These are phyloP conservation scores for Chironomus tentans DNA, from an alignment of 2,888 invertebrate species.

Conservation along the genomic window DNA sequence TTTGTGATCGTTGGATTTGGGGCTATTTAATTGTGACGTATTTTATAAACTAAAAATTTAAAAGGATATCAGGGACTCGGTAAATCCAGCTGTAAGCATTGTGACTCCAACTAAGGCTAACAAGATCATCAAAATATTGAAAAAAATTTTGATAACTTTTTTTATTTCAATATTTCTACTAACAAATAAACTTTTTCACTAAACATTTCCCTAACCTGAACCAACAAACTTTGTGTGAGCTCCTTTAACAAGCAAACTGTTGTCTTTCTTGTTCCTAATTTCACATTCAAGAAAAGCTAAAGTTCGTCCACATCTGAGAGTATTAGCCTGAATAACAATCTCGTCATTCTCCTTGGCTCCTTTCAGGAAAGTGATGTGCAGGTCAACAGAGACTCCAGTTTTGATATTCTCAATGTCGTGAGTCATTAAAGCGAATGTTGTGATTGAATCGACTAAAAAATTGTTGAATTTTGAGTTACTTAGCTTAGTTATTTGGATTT, in stretches of 20 bases:
- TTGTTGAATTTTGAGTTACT: too few relatives aligned
- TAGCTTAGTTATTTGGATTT: too few relatives aligned
- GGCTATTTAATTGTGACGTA: too few relatives aligned
- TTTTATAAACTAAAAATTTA: too few relatives aligned
- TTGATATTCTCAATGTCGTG: neutral
- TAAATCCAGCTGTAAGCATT: too few relatives aligned
- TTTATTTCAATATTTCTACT: too few relatives aligned
- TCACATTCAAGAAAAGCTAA: constrained; percentile 76
- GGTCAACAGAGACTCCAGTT: constrained; percentile 73
- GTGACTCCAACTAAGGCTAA: too few relatives aligned
- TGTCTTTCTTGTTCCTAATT: constrained; percentile 63
- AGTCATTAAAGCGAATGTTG: constrained; percentile 69
- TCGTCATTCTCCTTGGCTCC: constrained; percentile 65
- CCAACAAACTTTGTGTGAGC: constrained; percentile 70
- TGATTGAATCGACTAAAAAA: constrained; percentile 50
- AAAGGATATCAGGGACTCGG: too few relatives aligned
- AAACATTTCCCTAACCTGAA: neutral
- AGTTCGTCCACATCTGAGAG: constrained; percentile 64
- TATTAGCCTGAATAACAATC: constrained; percentile 67
- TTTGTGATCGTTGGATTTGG: too few relatives aligned
- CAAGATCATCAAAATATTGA: too few relatives aligned
- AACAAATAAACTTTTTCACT: too few relatives aligned
- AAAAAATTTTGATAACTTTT: too few relatives aligned
- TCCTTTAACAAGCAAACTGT: constrained; percentile 67
- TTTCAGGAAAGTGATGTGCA: constrained; percentile 63